Evolutionary conservation across 2,888 invertebrate genomes (phyloP).

Genomic region (Scelioninae gen. 1): DNA sequence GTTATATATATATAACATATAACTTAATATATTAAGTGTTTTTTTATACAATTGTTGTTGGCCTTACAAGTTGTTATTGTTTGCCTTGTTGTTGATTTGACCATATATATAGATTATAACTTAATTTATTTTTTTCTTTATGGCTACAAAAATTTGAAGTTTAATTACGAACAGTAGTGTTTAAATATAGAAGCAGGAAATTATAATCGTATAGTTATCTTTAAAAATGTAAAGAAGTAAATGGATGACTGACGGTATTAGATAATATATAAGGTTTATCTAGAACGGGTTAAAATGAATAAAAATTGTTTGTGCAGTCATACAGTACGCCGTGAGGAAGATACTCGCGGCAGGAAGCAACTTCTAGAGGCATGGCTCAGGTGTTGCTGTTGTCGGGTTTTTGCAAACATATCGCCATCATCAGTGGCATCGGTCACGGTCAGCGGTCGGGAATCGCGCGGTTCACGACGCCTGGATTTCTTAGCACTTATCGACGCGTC

Average conservation of each 20-base stretch:
- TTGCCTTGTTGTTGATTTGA: no score
- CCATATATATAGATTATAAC: no score
- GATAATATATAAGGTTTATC: slow-evolving; percentile 56
- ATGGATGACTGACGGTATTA: slow-evolving; percentile 59
- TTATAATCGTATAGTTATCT: slow-evolving; percentile 41
- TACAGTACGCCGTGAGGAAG: slow-evolving; percentile 65
- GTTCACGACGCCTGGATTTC: slow-evolving; percentile 60
- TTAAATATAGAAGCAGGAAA: slow-evolving; percentile 50
- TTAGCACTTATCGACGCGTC: slow-evolving; percentile 58
- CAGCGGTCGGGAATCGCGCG: slow-evolving; percentile 68
- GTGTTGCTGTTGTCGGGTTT: slow-evolving; percentile 71
- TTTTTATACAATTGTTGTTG: no score
- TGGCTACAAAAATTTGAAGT: background rate
- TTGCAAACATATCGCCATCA: slow-evolving; percentile 73
- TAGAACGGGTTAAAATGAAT: slow-evolving; percentile 55
- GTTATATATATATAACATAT: no score
- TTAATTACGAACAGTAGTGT: slow-evolving; percentile 15
- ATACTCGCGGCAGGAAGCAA: slow-evolving; percentile 65
- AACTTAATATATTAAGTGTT: no score
- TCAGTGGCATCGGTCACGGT: slow-evolving; percentile 74
- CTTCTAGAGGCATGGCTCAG: slow-evolving; percentile 58
- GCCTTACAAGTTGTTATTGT: no score
- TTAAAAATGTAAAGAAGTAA: slow-evolving; percentile 49
- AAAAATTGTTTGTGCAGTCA: slow-evolving; percentile 58
- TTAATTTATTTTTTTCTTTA: no score